Evolutionary conservation across 2,888 invertebrate genomes (phyloP).

Genomic region (Lasioglossum figueresi): DNA sequence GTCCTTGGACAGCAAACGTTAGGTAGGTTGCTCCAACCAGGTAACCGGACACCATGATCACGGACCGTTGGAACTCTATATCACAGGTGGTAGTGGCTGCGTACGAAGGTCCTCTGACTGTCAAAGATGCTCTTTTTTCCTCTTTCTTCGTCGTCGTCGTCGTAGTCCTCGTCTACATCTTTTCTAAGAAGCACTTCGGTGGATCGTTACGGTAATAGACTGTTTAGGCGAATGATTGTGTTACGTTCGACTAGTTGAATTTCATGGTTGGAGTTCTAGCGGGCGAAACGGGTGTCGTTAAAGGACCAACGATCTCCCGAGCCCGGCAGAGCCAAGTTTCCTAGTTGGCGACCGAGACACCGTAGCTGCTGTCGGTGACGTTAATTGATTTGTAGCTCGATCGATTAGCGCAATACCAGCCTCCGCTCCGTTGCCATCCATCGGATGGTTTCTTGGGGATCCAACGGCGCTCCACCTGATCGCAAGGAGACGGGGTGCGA

Average conservation of each 20-base stretch:
- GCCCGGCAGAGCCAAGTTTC: slow-evolving; percentile 30
- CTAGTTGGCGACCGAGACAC: slow-evolving; percentile 28
- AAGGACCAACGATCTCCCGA: slow-evolving; percentile 19
- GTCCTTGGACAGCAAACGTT: slow-evolving; percentile 73
- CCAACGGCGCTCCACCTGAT: not conserved
- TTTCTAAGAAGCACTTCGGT: slow-evolving; percentile 38
- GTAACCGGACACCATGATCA: slow-evolving; percentile 81
- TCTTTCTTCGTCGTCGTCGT: not conserved
- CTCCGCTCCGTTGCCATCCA: slow-evolving; percentile 35
- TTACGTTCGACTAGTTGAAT: slow-evolving; percentile 13
- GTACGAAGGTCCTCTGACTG: slow-evolving; percentile 70
- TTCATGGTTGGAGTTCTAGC: not conserved
- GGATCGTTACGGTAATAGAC: slow-evolving; percentile 49
- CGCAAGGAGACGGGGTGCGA: not conserved
- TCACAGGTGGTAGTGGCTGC: slow-evolving; percentile 79
- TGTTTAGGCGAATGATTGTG: not conserved
- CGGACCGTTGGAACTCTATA: slow-evolving; percentile 81
- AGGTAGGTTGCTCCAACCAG: slow-evolving; percentile 67
- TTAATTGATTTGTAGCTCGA: slow-evolving; percentile 64
- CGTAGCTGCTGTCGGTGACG: slow-evolving; percentile 36
- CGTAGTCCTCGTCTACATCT: not conserved
- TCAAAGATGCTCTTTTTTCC: slow-evolving; percentile 61
- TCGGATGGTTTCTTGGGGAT: not conserved
- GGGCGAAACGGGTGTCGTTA: slow-evolving; percentile 6
- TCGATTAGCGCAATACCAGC: slow-evolving; percentile 54